These are phyloP conservation scores for Mellivora capensis DNA, from an alignment of 2,113 vertebrate species.

Conservation along the genomic window DNA sequence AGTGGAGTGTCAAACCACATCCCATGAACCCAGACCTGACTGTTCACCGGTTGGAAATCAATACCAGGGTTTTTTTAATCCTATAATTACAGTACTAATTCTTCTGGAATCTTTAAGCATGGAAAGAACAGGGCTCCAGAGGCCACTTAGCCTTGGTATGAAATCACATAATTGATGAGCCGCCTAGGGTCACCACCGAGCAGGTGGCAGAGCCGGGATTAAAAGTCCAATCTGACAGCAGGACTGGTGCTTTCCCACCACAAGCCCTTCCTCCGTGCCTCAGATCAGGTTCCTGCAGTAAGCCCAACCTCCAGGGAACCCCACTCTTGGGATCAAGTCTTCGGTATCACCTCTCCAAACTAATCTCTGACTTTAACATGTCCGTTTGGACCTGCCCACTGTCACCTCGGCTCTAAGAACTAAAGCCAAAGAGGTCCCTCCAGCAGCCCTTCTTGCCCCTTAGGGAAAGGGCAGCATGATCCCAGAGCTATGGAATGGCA, in stretches of 20 bases:
- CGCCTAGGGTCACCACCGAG: not conserved
- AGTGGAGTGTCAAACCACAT: not conserved
- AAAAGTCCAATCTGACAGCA: not conserved
- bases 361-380: not conserved
- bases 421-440: not conserved
- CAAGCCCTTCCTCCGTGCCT: not conserved
- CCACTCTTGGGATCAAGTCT: not conserved
- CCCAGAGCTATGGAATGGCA: not conserved
- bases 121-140: not conserved
- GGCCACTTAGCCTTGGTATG: not conserved
- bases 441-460: fast-evolving
- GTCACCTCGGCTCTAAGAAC: not conserved
- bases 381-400: not conserved
- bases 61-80: not conserved
- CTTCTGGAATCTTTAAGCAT: not conserved
- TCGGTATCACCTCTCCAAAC: not conserved
- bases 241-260: not conserved
- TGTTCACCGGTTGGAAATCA: not conserved
- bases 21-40: not conserved
- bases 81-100: not conserved
- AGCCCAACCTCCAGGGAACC: not conserved
- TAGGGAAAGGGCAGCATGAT: not conserved
- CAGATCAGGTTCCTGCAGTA: not conserved
- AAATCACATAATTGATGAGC: not conserved
- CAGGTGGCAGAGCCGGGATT: not conserved